Evolutionary conservation across 2,888 invertebrate species (phyloP).

Genomic region (Volucella inflata): DNA sequence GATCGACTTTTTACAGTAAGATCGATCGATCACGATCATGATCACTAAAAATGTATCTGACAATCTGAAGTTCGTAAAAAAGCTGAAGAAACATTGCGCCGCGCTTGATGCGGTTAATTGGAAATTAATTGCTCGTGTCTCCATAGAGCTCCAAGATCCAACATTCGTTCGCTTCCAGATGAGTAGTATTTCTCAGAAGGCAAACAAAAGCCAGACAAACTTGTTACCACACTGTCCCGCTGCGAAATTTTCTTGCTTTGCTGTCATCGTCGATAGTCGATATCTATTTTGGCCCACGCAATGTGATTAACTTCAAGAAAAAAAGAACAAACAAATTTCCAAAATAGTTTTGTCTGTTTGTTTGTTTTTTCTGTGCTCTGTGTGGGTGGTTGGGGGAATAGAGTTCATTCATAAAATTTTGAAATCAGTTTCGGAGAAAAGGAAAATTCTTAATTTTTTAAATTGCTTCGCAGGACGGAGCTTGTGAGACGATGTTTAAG

Average conservation of each 20-base stretch:
- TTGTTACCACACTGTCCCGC: slow-evolving; percentile 40
- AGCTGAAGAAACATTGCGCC: slow-evolving; percentile 17
- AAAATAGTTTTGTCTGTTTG: slow-evolving; percentile 22
- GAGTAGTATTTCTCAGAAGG: not conserved
- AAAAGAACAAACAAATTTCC: slow-evolving; percentile 17
- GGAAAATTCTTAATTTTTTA: not conserved
- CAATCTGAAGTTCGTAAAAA: not conserved
- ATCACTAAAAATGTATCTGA: slow-evolving; percentile 22
- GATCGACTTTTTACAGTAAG: not conserved
- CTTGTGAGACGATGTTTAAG: slow-evolving; percentile 19
- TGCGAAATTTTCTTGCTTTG: slow-evolving; percentile 53
- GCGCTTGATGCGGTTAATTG: slow-evolving; percentile 53
- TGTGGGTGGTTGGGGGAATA: slow-evolving; percentile 30
- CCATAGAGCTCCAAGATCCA: slow-evolving; percentile 29
- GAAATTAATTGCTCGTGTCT: slow-evolving; percentile 61
- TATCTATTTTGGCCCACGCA: slow-evolving; percentile 66
- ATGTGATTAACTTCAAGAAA: slow-evolving; percentile 36
- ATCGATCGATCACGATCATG: slow-evolving; percentile 59
- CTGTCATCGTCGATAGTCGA: slow-evolving; percentile 56
- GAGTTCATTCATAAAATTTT: slow-evolving; percentile 41
- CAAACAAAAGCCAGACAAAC: slow-evolving; percentile 29
- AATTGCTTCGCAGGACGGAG: not conserved
- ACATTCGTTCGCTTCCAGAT: slow-evolving; percentile 40
- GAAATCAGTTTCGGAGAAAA: slow-evolving; percentile 15
- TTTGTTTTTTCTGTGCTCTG: not conserved